A percentile compares a stretch with the other conserved stretches of the same genome.
phyloP scores from a whole-genome alignment of 2,113 vertebrate species.

The Apaloderma vittatum region DNA sequence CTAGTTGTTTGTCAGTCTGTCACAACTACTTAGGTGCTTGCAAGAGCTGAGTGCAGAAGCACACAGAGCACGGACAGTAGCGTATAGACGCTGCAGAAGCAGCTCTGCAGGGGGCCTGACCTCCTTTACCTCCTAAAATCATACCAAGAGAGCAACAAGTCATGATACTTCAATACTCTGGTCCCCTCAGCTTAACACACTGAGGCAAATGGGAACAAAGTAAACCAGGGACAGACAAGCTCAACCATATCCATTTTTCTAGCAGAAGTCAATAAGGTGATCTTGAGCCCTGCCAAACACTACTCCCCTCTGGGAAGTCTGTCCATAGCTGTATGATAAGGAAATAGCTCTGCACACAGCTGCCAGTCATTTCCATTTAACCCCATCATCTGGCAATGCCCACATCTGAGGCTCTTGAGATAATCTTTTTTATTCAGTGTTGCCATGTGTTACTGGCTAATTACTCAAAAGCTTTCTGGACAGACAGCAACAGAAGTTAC shows the following conservation, averaged over 20 bases:
- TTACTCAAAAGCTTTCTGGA: not conserved
- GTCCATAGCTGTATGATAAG: not conserved
- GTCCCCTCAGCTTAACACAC: not conserved
- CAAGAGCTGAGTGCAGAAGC: not conserved
- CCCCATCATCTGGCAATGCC: not conserved
- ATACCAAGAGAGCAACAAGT: not conserved
- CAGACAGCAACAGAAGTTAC: not conserved
- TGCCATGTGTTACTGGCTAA: not conserved
- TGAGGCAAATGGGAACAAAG: not conserved
- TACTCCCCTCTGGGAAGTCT: not conserved
- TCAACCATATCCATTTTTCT: not conserved
- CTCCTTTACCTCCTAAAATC: not conserved
- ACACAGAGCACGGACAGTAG: not conserved
- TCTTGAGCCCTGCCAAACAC: not conserved
- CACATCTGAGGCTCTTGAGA: not conserved
- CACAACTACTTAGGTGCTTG: not conserved
- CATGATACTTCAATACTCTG: accelerated
- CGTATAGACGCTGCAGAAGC: not conserved
- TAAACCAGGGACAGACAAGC: not conserved
- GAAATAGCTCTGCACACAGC: not conserved
- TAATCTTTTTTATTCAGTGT: not conserved
- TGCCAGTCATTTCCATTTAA: not conserved
- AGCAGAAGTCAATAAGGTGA: not conserved
- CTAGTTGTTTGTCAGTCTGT: not conserved
- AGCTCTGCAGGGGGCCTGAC: not conserved